These are phyloP conservation scores for Galleria mellonella DNA, from an alignment of 1,140 invertebrate genomes.

Conservation along the genomic window DNA sequence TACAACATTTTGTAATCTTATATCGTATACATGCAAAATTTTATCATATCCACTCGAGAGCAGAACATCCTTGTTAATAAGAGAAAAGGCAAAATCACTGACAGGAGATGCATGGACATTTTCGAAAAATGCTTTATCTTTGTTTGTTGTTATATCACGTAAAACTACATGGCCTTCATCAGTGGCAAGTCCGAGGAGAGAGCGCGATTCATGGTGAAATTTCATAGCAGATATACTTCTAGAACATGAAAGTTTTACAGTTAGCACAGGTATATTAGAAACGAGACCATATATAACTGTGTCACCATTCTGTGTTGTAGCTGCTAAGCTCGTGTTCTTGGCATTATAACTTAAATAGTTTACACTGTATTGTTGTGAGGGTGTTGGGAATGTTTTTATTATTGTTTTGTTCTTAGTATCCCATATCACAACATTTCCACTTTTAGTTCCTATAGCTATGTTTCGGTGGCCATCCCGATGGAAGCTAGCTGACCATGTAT, in stretches of 20 bases:
- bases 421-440: slow-evolving; percentile 67
- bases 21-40: slow-evolving; percentile 64
- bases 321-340: slow-evolving; percentile 64
- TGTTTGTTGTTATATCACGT: slow-evolving; percentile 63
- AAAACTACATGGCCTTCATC: slow-evolving; percentile 68
- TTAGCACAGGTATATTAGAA: slow-evolving; percentile 59
- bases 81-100: slow-evolving; percentile 63
- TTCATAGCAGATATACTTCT: slow-evolving; percentile 65
- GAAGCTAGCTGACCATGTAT: slow-evolving; percentile 63
- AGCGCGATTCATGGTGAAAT: slow-evolving; percentile 64
- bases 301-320: slow-evolving; percentile 62
- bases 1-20: slow-evolving; percentile 59
- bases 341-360: slow-evolving; percentile 66
- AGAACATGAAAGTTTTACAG: slow-evolving; percentile 56
- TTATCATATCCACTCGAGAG: slow-evolving; percentile 67
- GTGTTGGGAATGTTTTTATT: slow-evolving; percentile 57
- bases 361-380: slow-evolving; percentile 46
- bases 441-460: slow-evolving; percentile 60
- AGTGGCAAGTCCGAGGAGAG: slow-evolving; percentile 58
- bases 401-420: slow-evolving; percentile 65
- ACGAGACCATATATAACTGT: slow-evolving; percentile 63
- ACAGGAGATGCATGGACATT: slow-evolving; percentile 67
- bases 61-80: slow-evolving; percentile 66
- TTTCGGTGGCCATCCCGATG: slow-evolving; percentile 61
- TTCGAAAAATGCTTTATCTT: slow-evolving; percentile 64